Evolutionary conservation across 2,888 invertebrate species (phyloP).

Genomic region (Chymomyza amoena): DNA sequence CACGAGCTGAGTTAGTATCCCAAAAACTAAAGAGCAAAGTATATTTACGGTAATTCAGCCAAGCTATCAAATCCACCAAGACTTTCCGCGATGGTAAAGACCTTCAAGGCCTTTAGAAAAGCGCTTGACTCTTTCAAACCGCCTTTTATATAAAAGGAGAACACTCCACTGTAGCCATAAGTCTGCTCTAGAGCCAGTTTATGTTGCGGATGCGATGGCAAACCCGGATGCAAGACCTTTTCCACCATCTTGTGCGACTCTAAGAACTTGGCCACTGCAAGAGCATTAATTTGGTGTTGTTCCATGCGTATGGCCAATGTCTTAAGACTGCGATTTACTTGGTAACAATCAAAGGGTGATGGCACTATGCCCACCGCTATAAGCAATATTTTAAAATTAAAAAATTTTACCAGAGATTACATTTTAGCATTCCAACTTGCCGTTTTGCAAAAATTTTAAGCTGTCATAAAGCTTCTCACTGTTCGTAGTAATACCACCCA

Average conservation of each 20-base stretch:
- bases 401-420: background rate
- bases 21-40: background rate
- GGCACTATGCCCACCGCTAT: slow-evolving; percentile 88
- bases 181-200: slow-evolving; percentile 88
- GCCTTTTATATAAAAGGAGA: slow-evolving; percentile 92
- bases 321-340: slow-evolving; percentile 95
- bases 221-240: slow-evolving; percentile 91
- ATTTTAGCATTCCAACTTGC: slow-evolving; percentile 79
- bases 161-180: slow-evolving; percentile 93
- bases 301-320: slow-evolving; percentile 95
- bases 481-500: slow-evolving; percentile 92
- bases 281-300: slow-evolving; percentile 88
- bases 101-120: slow-evolving; percentile 87
- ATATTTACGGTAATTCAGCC: slow-evolving; percentile 93
- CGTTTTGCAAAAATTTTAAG: slow-evolving; percentile 92
- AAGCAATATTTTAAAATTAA: background rate
- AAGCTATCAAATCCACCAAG: slow-evolving; percentile 97
- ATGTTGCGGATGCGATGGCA: slow-evolving; percentile 92
- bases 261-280: slow-evolving; percentile 89
- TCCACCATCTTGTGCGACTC: slow-evolving; percentile 88
- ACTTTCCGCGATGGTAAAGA: slow-evolving; percentile 94
- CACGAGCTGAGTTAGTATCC: background rate
- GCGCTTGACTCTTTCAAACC: slow-evolving; percentile 85
- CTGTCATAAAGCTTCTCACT: slow-evolving; percentile 85
- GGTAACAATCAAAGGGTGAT: slow-evolving; percentile 96